A percentile compares a stretch with the other conserved stretches of the same genome.
phyloP scores from a whole-genome alignment of 2,888 invertebrate genomes.

The Hirudinaria manillensis region DNA sequence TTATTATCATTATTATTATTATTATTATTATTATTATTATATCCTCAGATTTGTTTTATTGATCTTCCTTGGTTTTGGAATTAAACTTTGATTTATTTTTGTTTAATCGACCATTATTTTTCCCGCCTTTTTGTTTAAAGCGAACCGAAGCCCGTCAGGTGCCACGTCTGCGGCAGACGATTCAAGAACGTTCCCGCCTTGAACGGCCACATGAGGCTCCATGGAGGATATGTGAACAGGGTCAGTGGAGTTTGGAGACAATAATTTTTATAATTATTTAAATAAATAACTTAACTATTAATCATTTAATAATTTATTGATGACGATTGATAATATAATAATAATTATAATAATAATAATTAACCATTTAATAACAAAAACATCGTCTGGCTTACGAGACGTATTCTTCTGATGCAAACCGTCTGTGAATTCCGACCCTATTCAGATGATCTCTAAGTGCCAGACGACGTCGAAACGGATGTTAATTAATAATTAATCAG shows the following conservation, averaged over 20 bases:
- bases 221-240: constrained; percentile 86
- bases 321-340: background rate
- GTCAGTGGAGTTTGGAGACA: constrained; percentile 33
- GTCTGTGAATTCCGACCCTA: too few species aligned
- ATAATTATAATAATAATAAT: background rate
- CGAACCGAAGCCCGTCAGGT: constrained; percentile 70
- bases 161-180: constrained; percentile 85
- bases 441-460: too few species aligned
- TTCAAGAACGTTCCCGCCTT: constrained; percentile 96
- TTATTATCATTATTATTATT: constrained; percentile 1
- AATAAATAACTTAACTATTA: background rate
- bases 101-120: background rate
- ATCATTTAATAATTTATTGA: background rate
- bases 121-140: constrained; percentile 35
- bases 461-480: too few species aligned
- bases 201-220: constrained; percentile 94
- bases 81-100: background rate
- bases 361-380: too few species aligned
- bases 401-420: too few species aligned
- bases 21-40: background rate
- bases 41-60: background rate
- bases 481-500: too few species aligned
- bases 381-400: background rate
- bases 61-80: too few species aligned
- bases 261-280: background rate